These are phyloP conservation scores for Oplegnathus fasciatus DNA, from an alignment of 2,113 vertebrate species.

Conservation along the genomic window DNA sequence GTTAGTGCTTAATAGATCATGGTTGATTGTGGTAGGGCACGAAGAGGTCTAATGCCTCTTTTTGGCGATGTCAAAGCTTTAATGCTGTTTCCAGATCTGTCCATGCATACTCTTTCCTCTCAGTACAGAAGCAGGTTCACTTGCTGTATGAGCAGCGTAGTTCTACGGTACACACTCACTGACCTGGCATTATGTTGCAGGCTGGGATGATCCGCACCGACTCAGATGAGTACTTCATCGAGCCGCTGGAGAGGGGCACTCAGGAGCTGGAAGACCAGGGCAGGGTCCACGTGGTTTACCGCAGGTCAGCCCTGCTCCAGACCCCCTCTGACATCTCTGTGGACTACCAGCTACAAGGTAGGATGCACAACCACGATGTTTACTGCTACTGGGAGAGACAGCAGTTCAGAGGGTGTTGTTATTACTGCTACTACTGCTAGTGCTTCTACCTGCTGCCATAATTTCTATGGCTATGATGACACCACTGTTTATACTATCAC, in stretches of 20 bases:
- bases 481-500: neutral
- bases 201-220: constrained; percentile 97
- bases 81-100: neutral
- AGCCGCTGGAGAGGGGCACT: constrained; percentile 94
- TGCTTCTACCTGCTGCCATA: neutral
- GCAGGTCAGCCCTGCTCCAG: constrained; percentile 87
- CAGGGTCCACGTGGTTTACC: constrained; percentile 94
- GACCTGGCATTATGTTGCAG: constrained; percentile 75
- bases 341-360: constrained; percentile 85
- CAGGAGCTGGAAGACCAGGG: constrained; percentile 94
- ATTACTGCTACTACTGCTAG: neutral
- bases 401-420: neutral
- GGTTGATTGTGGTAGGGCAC: neutral
- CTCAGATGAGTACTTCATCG: constrained; percentile 96
- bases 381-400: neutral
- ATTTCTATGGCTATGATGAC: neutral
- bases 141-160: no score
- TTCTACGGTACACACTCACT: neutral
- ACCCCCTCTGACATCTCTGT: constrained; percentile 67
- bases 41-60: neutral
- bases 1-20: neutral
- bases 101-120: neutral
- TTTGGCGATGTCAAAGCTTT: neutral
- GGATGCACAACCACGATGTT: fast-evolving
- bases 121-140: neutral